Evolutionary conservation across 2,113 vertebrate species (phyloP).

Genomic region (Hippotragus niger): DNA sequence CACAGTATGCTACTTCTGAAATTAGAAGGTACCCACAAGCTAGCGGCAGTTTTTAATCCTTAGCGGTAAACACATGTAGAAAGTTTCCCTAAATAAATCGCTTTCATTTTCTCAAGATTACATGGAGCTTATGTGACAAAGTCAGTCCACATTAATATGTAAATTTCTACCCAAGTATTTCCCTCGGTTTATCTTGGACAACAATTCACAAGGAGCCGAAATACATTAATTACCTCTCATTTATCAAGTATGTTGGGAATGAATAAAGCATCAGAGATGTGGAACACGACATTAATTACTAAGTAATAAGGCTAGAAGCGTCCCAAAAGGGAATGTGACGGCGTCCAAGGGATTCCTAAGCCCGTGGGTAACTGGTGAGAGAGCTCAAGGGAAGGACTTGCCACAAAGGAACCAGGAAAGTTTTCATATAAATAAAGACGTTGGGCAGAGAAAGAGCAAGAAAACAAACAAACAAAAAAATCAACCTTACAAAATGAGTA

Average conservation of each 20-base stretch:
- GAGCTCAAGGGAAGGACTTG: not conserved
- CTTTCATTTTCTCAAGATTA: conserved; percentile 17
- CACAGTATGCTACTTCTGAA: rapidly evolving
- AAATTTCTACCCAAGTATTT: conserved; percentile 51
- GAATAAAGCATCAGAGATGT: conserved; percentile 40
- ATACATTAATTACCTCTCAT: conserved; percentile 49
- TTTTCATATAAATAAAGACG: not conserved
- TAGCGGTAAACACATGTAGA: conserved; percentile 21
- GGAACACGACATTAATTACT: conserved; percentile 21
- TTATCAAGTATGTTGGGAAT: conserved; percentile 28
- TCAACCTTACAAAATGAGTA: not conserved
- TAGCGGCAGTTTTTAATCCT: not conserved
- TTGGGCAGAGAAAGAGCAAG: not conserved
- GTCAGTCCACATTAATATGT: conserved; percentile 37
- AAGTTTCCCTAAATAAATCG: conserved; percentile 51
- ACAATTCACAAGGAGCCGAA: conserved; percentile 36
- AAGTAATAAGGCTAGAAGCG: not conserved
- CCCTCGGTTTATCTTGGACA: conserved; percentile 28
- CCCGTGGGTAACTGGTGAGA: not conserved
- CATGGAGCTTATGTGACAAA: not conserved
- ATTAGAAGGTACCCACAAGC: not conserved
- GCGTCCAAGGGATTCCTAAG: not conserved
- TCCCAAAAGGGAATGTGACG: not conserved
- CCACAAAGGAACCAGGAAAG: not conserved
- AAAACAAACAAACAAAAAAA: not conserved